These are phyloP conservation scores for Glaucomys volans DNA, from an alignment of 2,113 vertebrate genomes.

Conservation along the genomic window DNA sequence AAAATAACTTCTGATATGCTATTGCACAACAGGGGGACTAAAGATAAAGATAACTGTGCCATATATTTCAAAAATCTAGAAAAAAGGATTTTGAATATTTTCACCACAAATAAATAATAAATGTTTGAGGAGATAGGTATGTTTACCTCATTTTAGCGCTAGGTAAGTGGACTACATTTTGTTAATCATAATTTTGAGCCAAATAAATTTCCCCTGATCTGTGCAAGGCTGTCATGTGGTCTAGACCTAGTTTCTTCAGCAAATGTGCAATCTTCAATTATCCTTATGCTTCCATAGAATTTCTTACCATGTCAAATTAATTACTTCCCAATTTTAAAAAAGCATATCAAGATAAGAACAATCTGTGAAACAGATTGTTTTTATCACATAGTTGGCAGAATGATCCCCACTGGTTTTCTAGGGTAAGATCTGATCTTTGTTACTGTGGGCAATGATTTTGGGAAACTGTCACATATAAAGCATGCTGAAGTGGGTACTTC, in stretches of 20 bases:
- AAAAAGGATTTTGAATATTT: neutral
- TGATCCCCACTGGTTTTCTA: neutral
- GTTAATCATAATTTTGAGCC: constrained; percentile 78
- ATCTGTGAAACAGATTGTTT: neutral
- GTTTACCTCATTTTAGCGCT: constrained; percentile 67
- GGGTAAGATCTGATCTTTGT: constrained; percentile 12
- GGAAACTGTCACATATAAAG: neutral
- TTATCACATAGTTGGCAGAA: neutral
- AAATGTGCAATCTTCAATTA: constrained; percentile 78
- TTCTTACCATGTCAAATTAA: constrained; percentile 63
- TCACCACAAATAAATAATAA: neutral
- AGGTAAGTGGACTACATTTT: constrained; percentile 80
- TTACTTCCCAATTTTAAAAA: neutral
- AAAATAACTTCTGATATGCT: neutral
- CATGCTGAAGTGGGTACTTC: neutral
- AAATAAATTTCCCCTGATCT: constrained; percentile 83
- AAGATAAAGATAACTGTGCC: neutral
- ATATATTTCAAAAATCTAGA: neutral
- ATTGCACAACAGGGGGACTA: no score
- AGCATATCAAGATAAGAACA: neutral
- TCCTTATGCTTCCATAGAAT: constrained; percentile 62
- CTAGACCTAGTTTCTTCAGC: constrained; percentile 79
- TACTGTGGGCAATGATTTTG: neutral
- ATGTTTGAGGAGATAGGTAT: neutral
- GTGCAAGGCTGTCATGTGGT: constrained; percentile 46